These are phyloP conservation scores for Ailuropoda melanoleuca DNA, from an alignment of 2,113 vertebrate species.

Conservation along the genomic window DNA sequence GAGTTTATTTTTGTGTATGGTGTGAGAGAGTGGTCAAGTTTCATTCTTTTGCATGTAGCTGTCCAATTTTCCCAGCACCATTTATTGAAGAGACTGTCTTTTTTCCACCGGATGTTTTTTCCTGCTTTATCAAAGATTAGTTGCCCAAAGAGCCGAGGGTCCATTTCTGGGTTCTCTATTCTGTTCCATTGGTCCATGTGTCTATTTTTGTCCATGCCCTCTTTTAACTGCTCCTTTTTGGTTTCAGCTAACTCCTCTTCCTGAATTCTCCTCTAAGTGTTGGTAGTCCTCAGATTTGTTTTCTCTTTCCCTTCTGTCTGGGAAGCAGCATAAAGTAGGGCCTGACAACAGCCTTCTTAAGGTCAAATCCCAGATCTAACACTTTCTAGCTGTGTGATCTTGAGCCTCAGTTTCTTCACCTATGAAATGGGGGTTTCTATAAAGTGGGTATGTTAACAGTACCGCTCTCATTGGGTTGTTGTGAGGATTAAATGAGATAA, in stretches of 20 bases:
- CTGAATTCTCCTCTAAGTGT: neutral
- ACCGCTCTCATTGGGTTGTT: neutral
- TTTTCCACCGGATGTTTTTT: no score
- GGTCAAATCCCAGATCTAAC: neutral
- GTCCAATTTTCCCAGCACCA: no score
- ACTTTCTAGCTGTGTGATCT: neutral
- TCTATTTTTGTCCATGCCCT: no score
- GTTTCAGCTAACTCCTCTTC: neutral
- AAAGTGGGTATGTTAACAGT: neutral
- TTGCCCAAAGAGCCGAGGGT: no score
- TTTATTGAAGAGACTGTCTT: no score
- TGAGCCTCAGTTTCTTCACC: neutral
- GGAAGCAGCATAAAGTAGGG: neutral
- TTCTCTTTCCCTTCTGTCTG: neutral
- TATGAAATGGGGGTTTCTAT: neutral
- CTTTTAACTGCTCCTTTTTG: neutral
- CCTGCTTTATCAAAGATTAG: no score
- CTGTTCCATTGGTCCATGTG: no score
- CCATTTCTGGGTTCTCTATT: no score
- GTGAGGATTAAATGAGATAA: neutral
- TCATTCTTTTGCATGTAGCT: no score
- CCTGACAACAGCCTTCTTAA: neutral
- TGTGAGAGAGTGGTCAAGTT: no score
- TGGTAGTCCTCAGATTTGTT: neutral
- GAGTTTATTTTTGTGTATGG: no score